phyloP scores from a whole-genome alignment of 2,113 vertebrate species.

The Phodopus roborovskii region DNA sequence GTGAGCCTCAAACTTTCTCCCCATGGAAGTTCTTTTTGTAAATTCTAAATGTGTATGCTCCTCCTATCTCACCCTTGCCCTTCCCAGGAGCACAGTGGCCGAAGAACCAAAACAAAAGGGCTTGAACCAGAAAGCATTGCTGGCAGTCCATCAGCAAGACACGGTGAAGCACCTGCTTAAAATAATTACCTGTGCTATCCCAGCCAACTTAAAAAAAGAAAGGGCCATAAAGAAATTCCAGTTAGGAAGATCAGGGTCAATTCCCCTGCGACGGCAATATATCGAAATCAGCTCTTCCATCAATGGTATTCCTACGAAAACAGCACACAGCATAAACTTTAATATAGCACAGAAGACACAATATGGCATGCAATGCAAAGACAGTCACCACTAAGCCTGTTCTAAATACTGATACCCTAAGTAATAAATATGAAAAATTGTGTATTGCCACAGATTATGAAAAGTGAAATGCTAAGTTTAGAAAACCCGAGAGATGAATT shows the following conservation, averaged over 20 bases:
- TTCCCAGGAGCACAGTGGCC: conserved; percentile 23
- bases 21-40: conserved; percentile 1
- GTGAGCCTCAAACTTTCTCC: background rate
- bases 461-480: conserved; percentile 6
- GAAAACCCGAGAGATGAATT: conserved; percentile 56
- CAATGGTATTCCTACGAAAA: conserved; percentile 88
- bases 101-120: background rate
- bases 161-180: background rate
- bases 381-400: background rate
- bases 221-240: conserved; percentile 95
- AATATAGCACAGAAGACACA: background rate
- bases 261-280: conserved; percentile 89
- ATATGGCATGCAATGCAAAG: background rate
- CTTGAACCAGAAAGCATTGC: background rate
- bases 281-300: conserved; percentile 89
- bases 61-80: background rate
- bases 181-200: conserved; percentile 91
- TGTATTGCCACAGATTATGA: conserved; percentile 35
- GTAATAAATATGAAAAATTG: conserved; percentile 7
- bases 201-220: conserved; percentile 93
- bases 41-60: conserved; percentile 53
- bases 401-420: conserved; percentile 52
- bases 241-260: conserved; percentile 84
- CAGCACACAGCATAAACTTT: background rate
- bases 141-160: conserved; percentile 5